Percentiles rank a stretch among this genome's conserved stretches.
Evolutionary conservation across 2,113 vertebrate genomes (phyloP).

Genomic region (Campylomormyrus tamandua): DNA sequence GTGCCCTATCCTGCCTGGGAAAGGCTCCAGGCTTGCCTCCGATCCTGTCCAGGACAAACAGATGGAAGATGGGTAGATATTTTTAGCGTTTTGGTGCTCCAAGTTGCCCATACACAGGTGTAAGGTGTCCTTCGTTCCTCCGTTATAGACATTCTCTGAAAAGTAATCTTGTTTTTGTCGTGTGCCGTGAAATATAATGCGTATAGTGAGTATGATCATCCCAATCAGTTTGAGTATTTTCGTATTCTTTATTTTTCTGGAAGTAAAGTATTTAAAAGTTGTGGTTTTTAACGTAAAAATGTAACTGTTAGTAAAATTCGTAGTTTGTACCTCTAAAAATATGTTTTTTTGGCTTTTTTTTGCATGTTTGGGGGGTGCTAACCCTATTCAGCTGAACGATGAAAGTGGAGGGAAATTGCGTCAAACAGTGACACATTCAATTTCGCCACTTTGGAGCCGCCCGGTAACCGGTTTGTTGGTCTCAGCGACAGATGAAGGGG

Average conservation of each 20-base stretch:
- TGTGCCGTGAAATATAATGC: neutral
- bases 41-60: neutral
- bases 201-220: neutral
- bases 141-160: neutral
- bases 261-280: neutral
- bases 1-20: neutral
- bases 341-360: neutral
- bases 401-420: neutral
- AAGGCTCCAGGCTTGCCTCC: neutral
- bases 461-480: neutral
- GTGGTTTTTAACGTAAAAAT: neutral
- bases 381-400: neutral
- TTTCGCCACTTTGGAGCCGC: neutral
- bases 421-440: neutral
- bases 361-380: neutral
- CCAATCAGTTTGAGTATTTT: neutral
- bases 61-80: neutral
- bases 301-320: neutral
- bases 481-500: neutral
- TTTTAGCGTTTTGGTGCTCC: neutral
- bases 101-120: neutral
- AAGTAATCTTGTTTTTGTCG: neutral
- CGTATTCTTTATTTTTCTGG: neutral
- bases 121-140: neutral
- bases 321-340: neutral